A percentile compares a stretch with the other conserved stretches of the same genome.
Evolutionary conservation across 2,113 vertebrate genomes (phyloP).

Genomic region (Ptilorrhoa leucosticta): DNA sequence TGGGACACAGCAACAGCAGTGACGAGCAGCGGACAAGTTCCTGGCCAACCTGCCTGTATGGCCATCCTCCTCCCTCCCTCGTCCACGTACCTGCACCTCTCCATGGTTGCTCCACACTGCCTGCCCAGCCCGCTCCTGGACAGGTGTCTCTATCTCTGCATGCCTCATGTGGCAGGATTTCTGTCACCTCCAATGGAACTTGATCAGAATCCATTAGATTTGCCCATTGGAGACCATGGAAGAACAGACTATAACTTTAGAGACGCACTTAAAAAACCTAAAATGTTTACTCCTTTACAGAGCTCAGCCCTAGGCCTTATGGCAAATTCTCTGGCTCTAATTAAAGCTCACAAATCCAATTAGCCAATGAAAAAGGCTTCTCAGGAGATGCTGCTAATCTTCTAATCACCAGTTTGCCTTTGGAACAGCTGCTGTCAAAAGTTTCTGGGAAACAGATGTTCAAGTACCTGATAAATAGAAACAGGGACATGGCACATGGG

Average conservation of each 20-base stretch:
- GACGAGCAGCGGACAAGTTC: background rate
- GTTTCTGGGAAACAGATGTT: background rate
- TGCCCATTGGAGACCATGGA: background rate
- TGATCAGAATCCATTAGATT: background rate
- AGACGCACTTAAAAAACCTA: background rate
- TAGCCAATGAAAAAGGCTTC: background rate
- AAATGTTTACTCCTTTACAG: background rate
- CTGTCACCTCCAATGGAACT: background rate
- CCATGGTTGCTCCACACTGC: background rate
- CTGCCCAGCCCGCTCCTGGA: background rate
- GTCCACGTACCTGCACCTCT: accelerated
- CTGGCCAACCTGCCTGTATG: background rate
- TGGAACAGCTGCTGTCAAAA: background rate
- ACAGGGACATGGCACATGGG: background rate
- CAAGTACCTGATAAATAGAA: background rate
- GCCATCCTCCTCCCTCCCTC: too few species aligned
- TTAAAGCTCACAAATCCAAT: background rate
- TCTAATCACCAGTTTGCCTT: background rate
- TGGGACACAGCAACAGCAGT: background rate
- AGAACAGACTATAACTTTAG: background rate
- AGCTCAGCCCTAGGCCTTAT: background rate
- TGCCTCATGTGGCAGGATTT: background rate
- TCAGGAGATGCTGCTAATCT: background rate
- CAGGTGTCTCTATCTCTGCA: background rate
- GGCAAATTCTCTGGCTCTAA: background rate